Evolutionary conservation across 2,113 vertebrate species (phyloP).

Genomic region (Anarhynchus alexandrinus): DNA sequence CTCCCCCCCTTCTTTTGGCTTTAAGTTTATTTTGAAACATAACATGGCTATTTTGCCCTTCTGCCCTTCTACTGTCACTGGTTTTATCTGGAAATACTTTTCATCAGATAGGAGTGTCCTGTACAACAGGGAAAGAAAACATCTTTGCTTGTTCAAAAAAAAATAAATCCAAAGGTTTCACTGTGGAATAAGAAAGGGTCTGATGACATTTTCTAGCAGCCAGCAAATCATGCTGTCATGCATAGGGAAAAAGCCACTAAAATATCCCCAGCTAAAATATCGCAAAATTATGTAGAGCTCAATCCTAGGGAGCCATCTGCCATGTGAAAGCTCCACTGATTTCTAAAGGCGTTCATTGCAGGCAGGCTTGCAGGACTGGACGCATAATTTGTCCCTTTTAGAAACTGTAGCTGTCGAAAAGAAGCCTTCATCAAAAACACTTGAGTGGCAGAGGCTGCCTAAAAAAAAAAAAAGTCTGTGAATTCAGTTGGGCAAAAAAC

Average conservation of each 20-base stretch:
- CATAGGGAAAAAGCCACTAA: conserved; percentile 59
- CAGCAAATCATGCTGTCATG: conserved; percentile 53
- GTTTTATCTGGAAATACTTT: not conserved
- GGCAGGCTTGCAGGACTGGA: conserved; percentile 47
- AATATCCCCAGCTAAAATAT: conserved; percentile 62
- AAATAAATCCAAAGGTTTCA: not conserved
- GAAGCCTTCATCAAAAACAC: not conserved
- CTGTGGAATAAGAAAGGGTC: conserved; percentile 21
- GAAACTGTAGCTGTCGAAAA: conserved; percentile 2
- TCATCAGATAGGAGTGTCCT: not conserved
- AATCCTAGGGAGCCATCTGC: conserved; percentile 56
- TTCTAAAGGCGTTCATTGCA: conserved; percentile 8
- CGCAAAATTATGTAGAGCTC: conserved; percentile 53
- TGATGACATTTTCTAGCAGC: conserved; percentile 58
- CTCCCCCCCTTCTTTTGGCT: not conserved
- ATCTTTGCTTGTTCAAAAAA: not conserved
- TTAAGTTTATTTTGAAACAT: not conserved
- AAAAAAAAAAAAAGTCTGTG: not conserved
- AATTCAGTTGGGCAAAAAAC: not conserved
- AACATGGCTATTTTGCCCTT: not conserved
- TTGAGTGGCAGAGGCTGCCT: not conserved
- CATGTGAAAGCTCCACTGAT: conserved; percentile 57
- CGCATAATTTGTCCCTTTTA: conserved; percentile 53
- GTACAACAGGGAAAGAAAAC: not conserved
- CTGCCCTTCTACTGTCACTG: not conserved